A percentile compares a stretch with the other conserved stretches of the same genome.
Conservation (phyloP, 23 tunicate species). For the Corella eumyota region DNA sequence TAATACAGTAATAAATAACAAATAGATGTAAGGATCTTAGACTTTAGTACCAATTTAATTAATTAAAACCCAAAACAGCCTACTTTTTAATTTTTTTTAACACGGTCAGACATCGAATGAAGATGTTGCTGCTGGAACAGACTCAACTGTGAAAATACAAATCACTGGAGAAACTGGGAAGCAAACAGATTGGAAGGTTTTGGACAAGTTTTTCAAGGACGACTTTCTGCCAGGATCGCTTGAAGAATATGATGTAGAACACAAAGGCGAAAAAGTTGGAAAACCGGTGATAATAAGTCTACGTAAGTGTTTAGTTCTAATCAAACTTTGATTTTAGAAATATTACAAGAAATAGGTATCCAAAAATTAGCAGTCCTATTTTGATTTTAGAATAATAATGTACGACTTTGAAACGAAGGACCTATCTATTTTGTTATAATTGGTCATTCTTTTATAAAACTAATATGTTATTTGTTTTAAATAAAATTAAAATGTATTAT, state of each 20-base stretch:
- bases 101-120: conserved; percentile 6
- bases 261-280: conserved; percentile 1
- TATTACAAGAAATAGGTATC: neutral
- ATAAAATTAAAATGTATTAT: no score
- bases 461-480: no score
- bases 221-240: conserved; percentile 1
- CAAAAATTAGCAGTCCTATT: neutral
- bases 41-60: no score
- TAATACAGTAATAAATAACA: no score
- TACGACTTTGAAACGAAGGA: no score
- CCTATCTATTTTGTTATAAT: no score
- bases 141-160: conserved; percentile 12
- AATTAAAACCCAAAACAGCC: no score
- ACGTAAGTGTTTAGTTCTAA: neutral
- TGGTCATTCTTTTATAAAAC: no score
- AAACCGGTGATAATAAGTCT: conserved; percentile 19
- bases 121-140: conserved; percentile 14
- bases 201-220: conserved; percentile 21
- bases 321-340: neutral
- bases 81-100: no score
- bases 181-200: conserved; percentile 5
- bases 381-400: no score
- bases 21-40: no score
- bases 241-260: conserved; percentile 4
- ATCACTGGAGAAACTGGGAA: conserved; percentile 13